A percentile compares a stretch with the other conserved stretches of the same genome.
Evolutionary conservation across 2,888 invertebrate species (phyloP).

Genomic region (Schizotus pectinicornis): DNA sequence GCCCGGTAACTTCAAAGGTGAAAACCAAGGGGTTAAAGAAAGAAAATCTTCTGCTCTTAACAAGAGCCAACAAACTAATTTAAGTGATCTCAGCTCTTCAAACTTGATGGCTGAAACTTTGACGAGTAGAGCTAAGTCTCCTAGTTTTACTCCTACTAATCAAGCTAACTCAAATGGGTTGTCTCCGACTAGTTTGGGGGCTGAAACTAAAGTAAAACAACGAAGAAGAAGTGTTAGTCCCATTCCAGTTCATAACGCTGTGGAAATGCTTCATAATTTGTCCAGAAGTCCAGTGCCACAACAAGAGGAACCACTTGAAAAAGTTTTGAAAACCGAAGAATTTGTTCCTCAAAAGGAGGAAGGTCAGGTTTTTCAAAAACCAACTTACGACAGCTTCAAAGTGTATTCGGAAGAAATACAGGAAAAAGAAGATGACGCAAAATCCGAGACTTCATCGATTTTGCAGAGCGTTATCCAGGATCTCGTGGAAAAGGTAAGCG

Average conservation of each 20-base stretch:
- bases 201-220: conserved; percentile 9
- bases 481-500: conserved; percentile 25
- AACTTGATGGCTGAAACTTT: no score
- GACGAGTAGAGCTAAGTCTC: no score
- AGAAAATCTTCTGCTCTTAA: no score
- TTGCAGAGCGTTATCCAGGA: conserved; percentile 13
- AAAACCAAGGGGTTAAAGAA: no score
- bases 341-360: background rate
- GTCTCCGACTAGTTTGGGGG: background rate
- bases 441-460: background rate
- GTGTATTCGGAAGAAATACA: conserved; percentile 28
- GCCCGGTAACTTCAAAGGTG: no score
- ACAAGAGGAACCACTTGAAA: background rate
- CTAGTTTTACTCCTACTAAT: no score
- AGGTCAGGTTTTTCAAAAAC: background rate
- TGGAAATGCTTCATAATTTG: conserved; percentile 72
- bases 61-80: no score
- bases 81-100: no score
- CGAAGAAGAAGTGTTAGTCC: conserved; percentile 49
- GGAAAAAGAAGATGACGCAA: background rate
- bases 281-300: conserved; percentile 65
- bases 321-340: background rate
- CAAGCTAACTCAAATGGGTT: no score
- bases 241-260: conserved; percentile 64
- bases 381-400: conserved; percentile 39